Percentiles rank a stretch among this genome's conserved stretches.
Evolutionary conservation across 2,888 invertebrate genomes (phyloP).

Genomic region (Anarsia innoxiella): DNA sequence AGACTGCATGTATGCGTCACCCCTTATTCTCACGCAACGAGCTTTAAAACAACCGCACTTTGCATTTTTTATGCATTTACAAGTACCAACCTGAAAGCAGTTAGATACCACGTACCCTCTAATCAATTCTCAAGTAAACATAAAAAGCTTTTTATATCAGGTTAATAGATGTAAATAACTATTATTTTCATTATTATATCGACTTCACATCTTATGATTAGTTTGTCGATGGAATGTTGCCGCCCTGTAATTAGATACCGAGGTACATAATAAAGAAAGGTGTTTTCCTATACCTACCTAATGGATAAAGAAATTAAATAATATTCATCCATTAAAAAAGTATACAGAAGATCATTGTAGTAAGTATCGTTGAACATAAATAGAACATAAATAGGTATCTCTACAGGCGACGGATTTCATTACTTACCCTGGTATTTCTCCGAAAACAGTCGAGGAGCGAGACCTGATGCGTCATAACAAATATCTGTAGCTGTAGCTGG

Average conservation of each 20-base stretch:
- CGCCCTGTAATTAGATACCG: neutral
- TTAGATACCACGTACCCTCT: neutral
- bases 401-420: no score
- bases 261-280: constrained; percentile 16
- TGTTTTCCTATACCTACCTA: no score
- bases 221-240: no score
- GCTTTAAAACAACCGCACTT: constrained; percentile 49
- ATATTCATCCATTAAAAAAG: no score
- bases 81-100: constrained; percentile 3
- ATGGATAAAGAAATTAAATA: no score
- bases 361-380: no score
- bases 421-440: constrained; percentile 28
- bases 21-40: constrained; percentile 61
- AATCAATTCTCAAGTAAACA: constrained; percentile 1
- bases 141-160: no score
- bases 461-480: constrained; percentile 71
- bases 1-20: constrained; percentile 47
- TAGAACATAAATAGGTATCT: no score
- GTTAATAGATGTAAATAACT: no score
- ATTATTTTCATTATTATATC: no score
- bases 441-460: constrained; percentile 43
- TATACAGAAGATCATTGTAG: no score
- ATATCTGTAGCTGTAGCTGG: constrained; percentile 64
- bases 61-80: constrained; percentile 26
- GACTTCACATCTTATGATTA: no score